phyloP scores from a whole-genome alignment of 1,140 invertebrate species.

The Vanessa atalanta region DNA sequence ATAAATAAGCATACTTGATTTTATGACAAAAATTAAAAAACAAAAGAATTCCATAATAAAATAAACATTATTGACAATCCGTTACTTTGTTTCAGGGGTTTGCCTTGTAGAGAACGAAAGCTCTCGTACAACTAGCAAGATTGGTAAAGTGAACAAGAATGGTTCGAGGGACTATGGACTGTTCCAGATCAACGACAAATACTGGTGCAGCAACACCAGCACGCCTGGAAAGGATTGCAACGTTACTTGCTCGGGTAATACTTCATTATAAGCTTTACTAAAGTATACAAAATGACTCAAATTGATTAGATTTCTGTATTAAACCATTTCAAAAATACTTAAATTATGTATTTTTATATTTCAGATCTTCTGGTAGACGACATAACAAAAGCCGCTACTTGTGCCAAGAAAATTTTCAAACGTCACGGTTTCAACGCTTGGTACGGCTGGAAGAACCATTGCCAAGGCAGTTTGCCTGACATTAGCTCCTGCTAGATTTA shows the following conservation, averaged over 20 bases:
- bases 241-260: constrained; percentile 48
- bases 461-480: constrained; percentile 43
- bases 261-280: too few species aligned
- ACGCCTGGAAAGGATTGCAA: constrained; percentile 49
- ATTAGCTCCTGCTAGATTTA: constrained; percentile 43
- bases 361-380: constrained; percentile 58
- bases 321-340: too few species aligned
- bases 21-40: background rate
- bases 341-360: constrained; percentile 29
- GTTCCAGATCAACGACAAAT: constrained; percentile 83
- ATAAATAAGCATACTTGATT: background rate
- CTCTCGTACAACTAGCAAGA: constrained; percentile 67
- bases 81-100: constrained; percentile 69
- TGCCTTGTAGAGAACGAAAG: constrained; percentile 82
- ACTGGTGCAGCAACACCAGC: constrained; percentile 77
- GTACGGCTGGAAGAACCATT: constrained; percentile 60
- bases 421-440: constrained; percentile 69
- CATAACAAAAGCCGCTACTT: constrained; percentile 50
- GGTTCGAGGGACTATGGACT: constrained; percentile 82
- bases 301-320: too few species aligned
- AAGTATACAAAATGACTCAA: too few species aligned
- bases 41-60: background rate
- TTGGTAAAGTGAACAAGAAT: constrained; percentile 75
- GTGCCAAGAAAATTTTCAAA: constrained; percentile 65
- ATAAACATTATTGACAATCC: background rate